Evolutionary conservation across 2,797 vertebrate species (phyloP).

Genomic region (Capromys pilorides): DNA sequence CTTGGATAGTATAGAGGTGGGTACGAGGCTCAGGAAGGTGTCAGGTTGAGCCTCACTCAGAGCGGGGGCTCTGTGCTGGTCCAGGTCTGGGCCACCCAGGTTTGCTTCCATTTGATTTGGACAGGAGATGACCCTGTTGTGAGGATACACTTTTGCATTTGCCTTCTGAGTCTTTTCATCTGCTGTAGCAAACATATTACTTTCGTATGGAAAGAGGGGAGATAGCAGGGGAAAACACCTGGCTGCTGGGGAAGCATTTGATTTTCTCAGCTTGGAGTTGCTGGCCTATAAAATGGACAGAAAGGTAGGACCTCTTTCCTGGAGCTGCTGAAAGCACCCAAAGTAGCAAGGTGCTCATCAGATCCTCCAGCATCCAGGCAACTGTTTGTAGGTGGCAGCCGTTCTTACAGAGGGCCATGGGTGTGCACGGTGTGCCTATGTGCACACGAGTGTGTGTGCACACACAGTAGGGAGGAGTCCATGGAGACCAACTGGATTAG

Average conservation of each 20-base stretch:
- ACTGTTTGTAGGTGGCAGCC: not conserved
- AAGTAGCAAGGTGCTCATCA: fast-evolving
- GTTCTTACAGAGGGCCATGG: not conserved
- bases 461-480: no score
- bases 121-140: not conserved
- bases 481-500: not conserved
- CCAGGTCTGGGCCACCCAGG: not conserved
- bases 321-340: not conserved
- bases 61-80: not conserved
- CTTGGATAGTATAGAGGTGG: not conserved
- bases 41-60: not conserved
- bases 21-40: not conserved
- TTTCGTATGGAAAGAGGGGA: not conserved
- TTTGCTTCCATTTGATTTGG: not conserved
- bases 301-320: not conserved
- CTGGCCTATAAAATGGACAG: not conserved
- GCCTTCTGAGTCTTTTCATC: not conserved
- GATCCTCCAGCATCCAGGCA: fast-evolving
- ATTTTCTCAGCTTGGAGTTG: no score
- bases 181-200: not conserved
- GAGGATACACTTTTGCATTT: not conserved
- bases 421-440: no score
- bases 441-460: not conserved
- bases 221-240: not conserved
- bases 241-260: not conserved